Conservation (phyloP, 2,113 vertebrate species). For the Tragelaphus imberbis region DNA sequence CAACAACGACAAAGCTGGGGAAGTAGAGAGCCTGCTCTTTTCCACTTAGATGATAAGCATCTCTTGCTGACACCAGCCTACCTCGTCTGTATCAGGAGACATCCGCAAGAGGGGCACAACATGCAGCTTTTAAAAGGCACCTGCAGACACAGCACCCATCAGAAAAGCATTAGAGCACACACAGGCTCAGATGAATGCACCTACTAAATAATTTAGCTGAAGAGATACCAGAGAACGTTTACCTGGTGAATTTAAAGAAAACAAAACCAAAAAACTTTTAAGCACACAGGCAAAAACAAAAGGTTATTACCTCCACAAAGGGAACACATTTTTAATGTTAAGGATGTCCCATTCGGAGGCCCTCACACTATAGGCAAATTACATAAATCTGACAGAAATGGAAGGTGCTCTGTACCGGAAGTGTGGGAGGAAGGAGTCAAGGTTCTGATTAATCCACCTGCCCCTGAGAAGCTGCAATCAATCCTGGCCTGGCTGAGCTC, state of each 20-base stretch:
- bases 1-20: not conserved
- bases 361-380: not conserved
- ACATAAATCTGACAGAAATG: conserved; percentile 28
- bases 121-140: not conserved
- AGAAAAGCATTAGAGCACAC: not conserved
- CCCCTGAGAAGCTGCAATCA: not conserved
- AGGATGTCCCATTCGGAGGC: conserved; percentile 27
- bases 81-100: not conserved
- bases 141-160: not conserved
- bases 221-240: conserved; percentile 28
- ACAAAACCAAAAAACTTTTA: not conserved
- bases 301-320: not conserved
- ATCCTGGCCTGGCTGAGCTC: conserved; percentile 42
- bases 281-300: not conserved
- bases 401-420: not conserved
- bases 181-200: not conserved
- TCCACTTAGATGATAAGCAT: not conserved
- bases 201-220: conserved; percentile 39
- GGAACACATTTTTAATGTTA: not conserved
- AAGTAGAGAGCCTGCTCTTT: not conserved
- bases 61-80: not conserved
- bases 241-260: not conserved
- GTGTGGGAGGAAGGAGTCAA: not conserved
- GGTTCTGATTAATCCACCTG: conserved; percentile 53
- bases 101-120: not conserved